Evolutionary conservation across 2,888 invertebrate species (phyloP).

Genomic region (Alitta virens): DNA sequence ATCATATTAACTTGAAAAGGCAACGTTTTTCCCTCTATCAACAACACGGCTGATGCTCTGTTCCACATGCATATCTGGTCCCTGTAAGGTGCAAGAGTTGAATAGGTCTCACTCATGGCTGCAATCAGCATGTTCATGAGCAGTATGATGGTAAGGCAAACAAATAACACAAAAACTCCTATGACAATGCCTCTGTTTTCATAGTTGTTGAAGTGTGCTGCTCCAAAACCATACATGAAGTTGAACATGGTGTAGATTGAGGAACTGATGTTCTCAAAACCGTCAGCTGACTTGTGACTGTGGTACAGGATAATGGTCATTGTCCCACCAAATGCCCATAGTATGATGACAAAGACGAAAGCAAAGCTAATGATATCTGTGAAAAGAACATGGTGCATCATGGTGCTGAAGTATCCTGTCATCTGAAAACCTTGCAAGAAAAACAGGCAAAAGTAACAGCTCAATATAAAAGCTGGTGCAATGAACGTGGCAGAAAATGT

Average conservation of each 20-base stretch:
- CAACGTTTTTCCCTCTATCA: background rate
- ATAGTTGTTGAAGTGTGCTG: background rate
- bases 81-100: background rate
- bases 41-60: background rate
- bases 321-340: constrained; percentile 1
- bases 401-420: constrained; percentile 6
- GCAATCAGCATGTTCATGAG: constrained; percentile 14
- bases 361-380: constrained; percentile 6
- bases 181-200: background rate
- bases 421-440: background rate
- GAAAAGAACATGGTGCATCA: constrained; percentile 14
- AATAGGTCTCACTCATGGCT: constrained; percentile 13
- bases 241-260: constrained; percentile 10
- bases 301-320: background rate
- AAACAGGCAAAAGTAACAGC: constrained; percentile 2
- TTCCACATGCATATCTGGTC: background rate
- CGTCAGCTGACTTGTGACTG: background rate
- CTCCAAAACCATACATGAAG: background rate
- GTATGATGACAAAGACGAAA: background rate
- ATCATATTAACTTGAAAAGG: background rate
- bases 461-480: background rate
- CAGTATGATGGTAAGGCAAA: constrained; percentile 1
- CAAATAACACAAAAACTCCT: background rate
- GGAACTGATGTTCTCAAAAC: background rate
- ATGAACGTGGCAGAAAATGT: background rate